These are phyloP conservation scores for Saccostrea cuccullata DNA, from an alignment of 1,140 invertebrate genomes.

Conservation along the genomic window DNA sequence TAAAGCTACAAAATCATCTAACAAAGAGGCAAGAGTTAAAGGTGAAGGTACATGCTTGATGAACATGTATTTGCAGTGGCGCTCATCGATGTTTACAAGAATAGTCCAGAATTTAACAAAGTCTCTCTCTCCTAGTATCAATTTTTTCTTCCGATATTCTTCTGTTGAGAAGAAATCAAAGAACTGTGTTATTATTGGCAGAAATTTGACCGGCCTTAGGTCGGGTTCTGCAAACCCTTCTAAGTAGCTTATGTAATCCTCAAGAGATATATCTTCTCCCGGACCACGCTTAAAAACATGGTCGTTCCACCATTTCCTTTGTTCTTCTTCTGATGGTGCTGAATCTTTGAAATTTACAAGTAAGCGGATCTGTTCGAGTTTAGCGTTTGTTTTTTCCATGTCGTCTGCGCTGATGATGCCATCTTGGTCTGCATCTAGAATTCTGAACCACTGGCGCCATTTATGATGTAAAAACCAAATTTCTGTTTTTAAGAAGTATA, in stretches of 20 bases:
- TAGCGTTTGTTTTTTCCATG: conserved; percentile 33
- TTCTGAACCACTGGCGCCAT: neutral
- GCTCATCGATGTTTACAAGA: neutral
- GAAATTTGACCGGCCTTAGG: neutral
- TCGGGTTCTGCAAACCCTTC: neutral
- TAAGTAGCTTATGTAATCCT: neutral
- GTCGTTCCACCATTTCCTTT: conserved; percentile 35
- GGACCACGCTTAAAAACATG: conserved; percentile 10
- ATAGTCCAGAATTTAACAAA: neutral
- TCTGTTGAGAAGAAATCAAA: conserved; percentile 1
- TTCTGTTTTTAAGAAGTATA: neutral
- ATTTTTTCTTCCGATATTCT: neutral
- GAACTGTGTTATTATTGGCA: neutral
- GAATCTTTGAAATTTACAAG: neutral
- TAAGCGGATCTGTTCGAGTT: conserved; percentile 9
- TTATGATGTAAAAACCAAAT: neutral
- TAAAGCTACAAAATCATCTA: neutral
- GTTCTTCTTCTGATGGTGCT: neutral
- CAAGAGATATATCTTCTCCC: neutral
- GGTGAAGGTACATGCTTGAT: neutral
- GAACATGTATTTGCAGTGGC: neutral
- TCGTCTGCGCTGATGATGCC: conserved; percentile 34
- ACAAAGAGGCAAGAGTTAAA: neutral
- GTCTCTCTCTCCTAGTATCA: neutral
- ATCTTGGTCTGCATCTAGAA: conserved; percentile 39